Conservation (phyloP, 1,140 invertebrate genomes). For the Drosophila sturtevanti region DNA sequence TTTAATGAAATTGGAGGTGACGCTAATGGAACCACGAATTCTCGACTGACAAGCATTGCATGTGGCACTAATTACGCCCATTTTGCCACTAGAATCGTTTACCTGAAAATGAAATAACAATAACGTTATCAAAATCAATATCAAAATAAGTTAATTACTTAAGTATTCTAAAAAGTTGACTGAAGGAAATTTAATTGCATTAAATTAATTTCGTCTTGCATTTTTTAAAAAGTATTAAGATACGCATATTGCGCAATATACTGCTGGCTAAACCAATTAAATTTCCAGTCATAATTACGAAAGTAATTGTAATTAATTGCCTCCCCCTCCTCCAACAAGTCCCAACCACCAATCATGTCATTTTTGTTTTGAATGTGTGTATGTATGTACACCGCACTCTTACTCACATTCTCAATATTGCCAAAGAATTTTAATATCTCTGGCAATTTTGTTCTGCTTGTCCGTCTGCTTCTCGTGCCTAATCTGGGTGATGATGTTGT, state of each 20-base stretch:
- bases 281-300: not conserved
- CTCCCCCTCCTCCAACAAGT: not conserved
- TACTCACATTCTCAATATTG: constrained; percentile 34
- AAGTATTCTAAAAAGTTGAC: not conserved
- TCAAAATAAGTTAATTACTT: not conserved
- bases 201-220: not conserved
- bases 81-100: constrained; percentile 9
- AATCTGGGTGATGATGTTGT: not conserved
- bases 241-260: not conserved
- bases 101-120: not conserved
- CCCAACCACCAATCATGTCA: not conserved
- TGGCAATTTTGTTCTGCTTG: constrained; percentile 23
- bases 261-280: not conserved
- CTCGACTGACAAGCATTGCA: constrained; percentile 36
- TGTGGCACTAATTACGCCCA: constrained; percentile 25
- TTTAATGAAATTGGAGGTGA: constrained; percentile 46
- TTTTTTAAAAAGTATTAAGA: not conserved
- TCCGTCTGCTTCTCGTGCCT: not conserved
- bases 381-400: not conserved
- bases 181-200: not conserved
- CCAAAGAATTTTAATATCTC: constrained; percentile 33
- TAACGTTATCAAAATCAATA: not conserved
- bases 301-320: constrained; percentile 3
- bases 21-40: constrained; percentile 26
- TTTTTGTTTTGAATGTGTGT: not conserved